These are phyloP conservation scores for Sprattus sprattus DNA, from an alignment of 2,113 vertebrate species.

Conservation along the genomic window DNA sequence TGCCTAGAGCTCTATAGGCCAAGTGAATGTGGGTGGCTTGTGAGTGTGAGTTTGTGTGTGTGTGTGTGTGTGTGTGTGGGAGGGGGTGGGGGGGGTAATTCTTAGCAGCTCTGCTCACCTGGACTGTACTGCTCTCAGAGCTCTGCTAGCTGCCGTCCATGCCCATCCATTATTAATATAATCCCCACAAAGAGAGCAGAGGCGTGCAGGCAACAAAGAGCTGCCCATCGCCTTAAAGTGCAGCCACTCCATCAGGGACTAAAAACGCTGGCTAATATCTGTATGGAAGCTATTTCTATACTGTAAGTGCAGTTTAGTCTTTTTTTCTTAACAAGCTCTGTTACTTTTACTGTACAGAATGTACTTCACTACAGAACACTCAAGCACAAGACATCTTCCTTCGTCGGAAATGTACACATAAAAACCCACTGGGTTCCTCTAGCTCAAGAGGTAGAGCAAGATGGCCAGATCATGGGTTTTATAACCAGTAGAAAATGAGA, in stretches of 20 bases:
- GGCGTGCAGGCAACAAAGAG: conserved; percentile 17
- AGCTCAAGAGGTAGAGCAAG: neutral
- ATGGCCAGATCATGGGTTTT: neutral
- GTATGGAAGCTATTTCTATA: conserved; percentile 2
- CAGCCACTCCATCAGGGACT: conserved; percentile 3
- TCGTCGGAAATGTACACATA: neutral
- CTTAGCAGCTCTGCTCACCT: conserved; percentile 40
- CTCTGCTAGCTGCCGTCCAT: conserved; percentile 43
- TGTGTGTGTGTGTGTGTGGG: conserved; percentile 18
- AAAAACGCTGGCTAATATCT: neutral
- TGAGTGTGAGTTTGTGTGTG: conserved; percentile 3
- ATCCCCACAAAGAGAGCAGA: conserved; percentile 32
- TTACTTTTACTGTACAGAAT: neutral
- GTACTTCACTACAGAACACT: neutral
- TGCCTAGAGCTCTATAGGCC: neutral
- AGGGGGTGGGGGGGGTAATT: neutral
- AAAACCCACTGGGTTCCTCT: neutral
- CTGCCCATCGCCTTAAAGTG: conserved; percentile 24
- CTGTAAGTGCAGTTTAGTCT: neutral
- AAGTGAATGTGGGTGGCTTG: conserved; percentile 5
- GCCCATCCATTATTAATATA: conserved; percentile 54
- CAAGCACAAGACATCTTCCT: neutral
- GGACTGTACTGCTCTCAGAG: conserved; percentile 30
- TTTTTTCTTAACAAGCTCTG: neutral
- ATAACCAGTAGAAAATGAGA: neutral